A percentile compares a stretch with the other conserved stretches of the same genome.
Evolutionary conservation across 1,140 invertebrate genomes (phyloP).

Genomic region (Holcopasites calliopsidis): DNA sequence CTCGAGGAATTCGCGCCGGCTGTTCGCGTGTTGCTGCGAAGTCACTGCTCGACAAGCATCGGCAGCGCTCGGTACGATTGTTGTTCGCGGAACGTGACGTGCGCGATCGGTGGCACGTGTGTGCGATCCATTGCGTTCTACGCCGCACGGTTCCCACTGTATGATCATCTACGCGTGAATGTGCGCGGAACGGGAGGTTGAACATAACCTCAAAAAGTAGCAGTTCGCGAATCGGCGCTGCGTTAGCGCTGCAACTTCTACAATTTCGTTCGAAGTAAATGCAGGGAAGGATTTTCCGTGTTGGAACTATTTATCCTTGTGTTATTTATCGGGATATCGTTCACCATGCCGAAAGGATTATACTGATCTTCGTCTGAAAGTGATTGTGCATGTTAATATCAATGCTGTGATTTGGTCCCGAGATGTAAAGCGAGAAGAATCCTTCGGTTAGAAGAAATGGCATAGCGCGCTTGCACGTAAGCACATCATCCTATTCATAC

Average conservation of each 20-base stretch:
- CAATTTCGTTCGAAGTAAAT: too few relatives aligned
- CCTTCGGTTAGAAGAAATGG: too few relatives aligned
- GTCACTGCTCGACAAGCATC: not conserved
- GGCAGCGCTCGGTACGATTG: not conserved
- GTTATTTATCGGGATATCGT: too few relatives aligned
- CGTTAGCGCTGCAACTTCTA: not conserved
- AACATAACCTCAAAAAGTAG: conserved; percentile 52
- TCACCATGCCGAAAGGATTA: not conserved
- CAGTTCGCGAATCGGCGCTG: not conserved
- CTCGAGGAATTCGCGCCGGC: conserved; percentile 42
- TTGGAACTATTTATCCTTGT: too few relatives aligned
- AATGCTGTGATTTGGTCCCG: not conserved
- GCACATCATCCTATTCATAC: too few relatives aligned
- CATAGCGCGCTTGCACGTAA: too few relatives aligned
- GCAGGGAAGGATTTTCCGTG: too few relatives aligned
- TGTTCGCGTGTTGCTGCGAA: not conserved
- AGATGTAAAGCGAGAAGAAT: conserved; percentile 15
- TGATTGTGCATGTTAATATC: not conserved
- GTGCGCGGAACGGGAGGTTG: not conserved
- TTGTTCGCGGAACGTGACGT: not conserved
- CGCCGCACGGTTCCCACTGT: not conserved
- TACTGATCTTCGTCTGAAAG: conserved; percentile 5
- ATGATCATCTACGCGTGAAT: conserved; percentile 33
- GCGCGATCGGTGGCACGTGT: conserved; percentile 7
- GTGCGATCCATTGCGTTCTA: conserved; percentile 1